Percentiles rank a stretch among this genome's conserved stretches.
These are phyloP conservation scores for Phrynocephalus guinanensis DNA, from an alignment of 2,797 vertebrate species.

Conservation along the genomic window DNA sequence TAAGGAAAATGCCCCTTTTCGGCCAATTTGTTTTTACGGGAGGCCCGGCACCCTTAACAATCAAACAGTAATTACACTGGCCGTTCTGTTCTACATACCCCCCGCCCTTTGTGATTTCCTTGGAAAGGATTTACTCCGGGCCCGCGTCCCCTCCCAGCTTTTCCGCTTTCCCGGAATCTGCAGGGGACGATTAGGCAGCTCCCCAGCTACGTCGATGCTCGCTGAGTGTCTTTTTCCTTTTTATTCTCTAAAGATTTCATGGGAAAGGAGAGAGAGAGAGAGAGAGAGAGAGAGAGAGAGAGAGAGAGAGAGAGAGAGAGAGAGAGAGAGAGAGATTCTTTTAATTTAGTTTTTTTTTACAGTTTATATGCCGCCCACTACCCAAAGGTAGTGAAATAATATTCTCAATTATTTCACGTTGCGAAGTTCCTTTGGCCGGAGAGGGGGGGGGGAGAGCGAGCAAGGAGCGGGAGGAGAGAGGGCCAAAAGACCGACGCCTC, in stretches of 20 bases:
- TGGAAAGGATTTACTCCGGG: conserved; percentile 26
- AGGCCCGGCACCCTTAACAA: neutral
- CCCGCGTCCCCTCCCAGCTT: neutral
- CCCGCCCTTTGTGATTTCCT: neutral
- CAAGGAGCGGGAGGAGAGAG: neutral
- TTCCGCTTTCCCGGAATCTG: neutral
- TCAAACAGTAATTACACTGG: neutral
- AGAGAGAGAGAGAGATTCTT: no score
- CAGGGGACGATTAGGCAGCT: neutral
- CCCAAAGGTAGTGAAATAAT: neutral
- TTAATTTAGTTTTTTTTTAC: no score
- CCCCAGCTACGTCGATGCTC: neutral
- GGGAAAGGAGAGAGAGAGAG: neutral
- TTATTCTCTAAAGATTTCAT: conserved; percentile 5
- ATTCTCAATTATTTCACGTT: neutral
- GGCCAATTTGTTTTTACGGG: neutral
- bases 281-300: no score
- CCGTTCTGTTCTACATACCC: neutral
- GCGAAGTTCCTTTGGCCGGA: neutral
- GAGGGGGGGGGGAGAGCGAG: neutral
- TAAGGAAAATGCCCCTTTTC: neutral
- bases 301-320: no score
- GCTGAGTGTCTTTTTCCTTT: neutral
- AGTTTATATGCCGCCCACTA: no score
- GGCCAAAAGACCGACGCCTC: neutral